Evolutionary conservation across 2,888 invertebrate genomes (phyloP).

Genomic region (Cheiracanthium punctorium): DNA sequence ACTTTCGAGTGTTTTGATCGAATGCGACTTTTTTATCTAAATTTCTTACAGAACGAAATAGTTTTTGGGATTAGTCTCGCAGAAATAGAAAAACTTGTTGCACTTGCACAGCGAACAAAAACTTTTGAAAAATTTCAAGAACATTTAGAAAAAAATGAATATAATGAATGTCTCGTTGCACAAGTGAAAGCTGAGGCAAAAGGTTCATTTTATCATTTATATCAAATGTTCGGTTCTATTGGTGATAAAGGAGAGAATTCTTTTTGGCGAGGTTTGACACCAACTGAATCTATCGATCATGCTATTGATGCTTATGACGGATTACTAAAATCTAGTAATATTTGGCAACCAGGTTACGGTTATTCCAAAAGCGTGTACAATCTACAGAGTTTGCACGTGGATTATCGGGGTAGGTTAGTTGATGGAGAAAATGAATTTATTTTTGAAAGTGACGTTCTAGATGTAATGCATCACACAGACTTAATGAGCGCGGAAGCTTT

Average conservation of each 20-base stretch:
- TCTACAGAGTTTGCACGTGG: no score
- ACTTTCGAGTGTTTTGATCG: slow-evolving; percentile 4
- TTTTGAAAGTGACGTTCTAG: no score
- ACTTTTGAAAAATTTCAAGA: neutral
- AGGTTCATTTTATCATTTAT: neutral
- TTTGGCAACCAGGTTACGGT: no score
- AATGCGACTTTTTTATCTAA: slow-evolving; percentile 12
- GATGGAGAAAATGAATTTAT: no score
- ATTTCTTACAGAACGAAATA: neutral
- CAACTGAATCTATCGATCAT: no score
- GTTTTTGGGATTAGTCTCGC: slow-evolving; percentile 6
- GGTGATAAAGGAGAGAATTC: neutral
- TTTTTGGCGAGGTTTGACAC: no score
- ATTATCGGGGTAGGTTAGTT: no score
- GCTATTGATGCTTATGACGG: no score
- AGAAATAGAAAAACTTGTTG: neutral
- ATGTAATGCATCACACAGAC: no score
- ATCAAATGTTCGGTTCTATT: neutral
- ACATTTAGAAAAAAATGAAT: neutral
- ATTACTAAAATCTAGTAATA: no score
- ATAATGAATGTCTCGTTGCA: neutral
- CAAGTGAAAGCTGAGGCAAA: neutral
- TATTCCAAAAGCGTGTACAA: no score
- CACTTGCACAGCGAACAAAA: neutral
- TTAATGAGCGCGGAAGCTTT: no score